Percentiles rank a stretch among this genome's conserved stretches.
Evolutionary conservation across 2,888 invertebrate genomes (phyloP).

Genomic region (Chloroclystis v-ata): DNA sequence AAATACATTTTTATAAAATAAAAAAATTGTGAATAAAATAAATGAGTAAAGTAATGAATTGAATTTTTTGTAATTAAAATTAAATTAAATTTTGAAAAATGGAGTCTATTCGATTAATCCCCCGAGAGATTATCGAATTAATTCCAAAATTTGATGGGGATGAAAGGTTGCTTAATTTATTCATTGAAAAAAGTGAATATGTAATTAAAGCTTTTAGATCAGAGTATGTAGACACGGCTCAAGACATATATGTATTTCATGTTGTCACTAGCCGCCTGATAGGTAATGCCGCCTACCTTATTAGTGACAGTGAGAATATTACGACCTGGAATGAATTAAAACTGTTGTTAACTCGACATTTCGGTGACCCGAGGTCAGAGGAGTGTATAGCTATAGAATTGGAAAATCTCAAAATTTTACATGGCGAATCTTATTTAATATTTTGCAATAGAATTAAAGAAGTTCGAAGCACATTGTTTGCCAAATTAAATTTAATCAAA

Average conservation of each 20-base stretch:
- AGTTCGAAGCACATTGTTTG: neutral
- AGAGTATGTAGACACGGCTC: neutral
- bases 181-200: neutral
- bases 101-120: neutral
- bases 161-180: neutral
- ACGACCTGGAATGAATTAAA: neutral
- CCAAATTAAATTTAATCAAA: neutral
- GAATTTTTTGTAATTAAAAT: too few species aligned
- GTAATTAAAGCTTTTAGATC: neutral
- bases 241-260: neutral
- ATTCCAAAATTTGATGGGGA: constrained; percentile 5
- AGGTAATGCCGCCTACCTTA: neutral
- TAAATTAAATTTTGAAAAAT: neutral
- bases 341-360: neutral
- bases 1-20: too few species aligned
- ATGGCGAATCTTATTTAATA: neutral
- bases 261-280: neutral
- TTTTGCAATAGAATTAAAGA: neutral
- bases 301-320: neutral
- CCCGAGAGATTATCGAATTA: neutral
- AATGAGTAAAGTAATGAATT: too few species aligned
- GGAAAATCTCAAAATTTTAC: neutral
- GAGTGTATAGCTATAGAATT: neutral
- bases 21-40: too few species aligned
- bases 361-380: neutral